These are phyloP conservation scores for Clavelina lepadiformis DNA, from an alignment of 23 tunicate species.

Conservation along the genomic window DNA sequence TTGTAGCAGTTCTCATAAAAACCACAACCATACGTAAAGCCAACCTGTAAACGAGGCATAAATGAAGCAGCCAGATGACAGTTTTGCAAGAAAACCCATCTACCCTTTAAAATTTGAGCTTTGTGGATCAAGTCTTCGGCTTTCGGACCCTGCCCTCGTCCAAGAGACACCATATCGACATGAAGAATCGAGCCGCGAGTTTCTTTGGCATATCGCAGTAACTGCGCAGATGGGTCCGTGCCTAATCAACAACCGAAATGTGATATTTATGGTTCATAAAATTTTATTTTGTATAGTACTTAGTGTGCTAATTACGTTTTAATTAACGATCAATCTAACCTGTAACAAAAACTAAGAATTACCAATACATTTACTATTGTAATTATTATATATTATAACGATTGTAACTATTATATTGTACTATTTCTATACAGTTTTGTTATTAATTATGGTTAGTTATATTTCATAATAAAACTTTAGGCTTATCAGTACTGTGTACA, in stretches of 20 bases:
- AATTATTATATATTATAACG: no score
- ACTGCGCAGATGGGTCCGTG: slow-evolving; percentile 87
- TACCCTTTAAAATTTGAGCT: slow-evolving; percentile 90
- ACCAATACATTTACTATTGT: no score
- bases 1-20: not conserved
- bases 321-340: no score
- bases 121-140: slow-evolving; percentile 87
- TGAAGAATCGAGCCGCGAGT: slow-evolving; percentile 82
- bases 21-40: no score
- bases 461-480: not conserved
- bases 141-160: slow-evolving; percentile 96
- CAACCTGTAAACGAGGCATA: slow-evolving; percentile 93
- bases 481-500: not conserved
- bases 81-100: slow-evolving; percentile 96
- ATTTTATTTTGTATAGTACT: no score
- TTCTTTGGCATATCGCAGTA: slow-evolving; percentile 80
- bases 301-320: no score
- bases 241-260: no score
- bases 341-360: no score
- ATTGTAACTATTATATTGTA: no score
- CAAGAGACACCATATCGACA: slow-evolving; percentile 95
- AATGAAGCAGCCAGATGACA: slow-evolving; percentile 96
- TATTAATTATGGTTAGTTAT: not conserved
- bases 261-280: no score
- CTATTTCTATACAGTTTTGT: not conserved